These are phyloP conservation scores for Hipposideros armiger DNA, from an alignment of 2,113 vertebrate genomes.

Conservation along the genomic window DNA sequence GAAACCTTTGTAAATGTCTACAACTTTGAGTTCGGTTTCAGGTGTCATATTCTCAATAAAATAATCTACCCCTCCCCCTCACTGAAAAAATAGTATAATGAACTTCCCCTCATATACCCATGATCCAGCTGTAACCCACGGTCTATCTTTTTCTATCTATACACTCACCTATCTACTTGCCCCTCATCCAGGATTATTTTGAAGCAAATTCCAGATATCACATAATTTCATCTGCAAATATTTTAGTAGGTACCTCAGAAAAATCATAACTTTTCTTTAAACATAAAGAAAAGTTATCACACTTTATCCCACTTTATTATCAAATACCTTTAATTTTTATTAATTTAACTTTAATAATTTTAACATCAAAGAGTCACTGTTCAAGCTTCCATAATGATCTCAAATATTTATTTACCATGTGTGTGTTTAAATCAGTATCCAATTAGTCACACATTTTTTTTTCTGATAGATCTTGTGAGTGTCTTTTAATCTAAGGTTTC, in stretches of 20 bases:
- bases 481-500: neutral
- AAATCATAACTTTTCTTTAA: constrained; percentile 1
- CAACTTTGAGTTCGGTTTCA: neutral
- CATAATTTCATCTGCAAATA: constrained; percentile 31
- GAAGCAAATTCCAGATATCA: neutral
- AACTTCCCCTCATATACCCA: neutral
- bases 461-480: neutral
- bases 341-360: constrained; percentile 13
- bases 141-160: neutral
- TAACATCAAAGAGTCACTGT: neutral
- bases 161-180: neutral
- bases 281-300: neutral
- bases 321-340: neutral
- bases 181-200: neutral
- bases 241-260: constrained; percentile 6
- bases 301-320: constrained; percentile 36
- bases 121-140: neutral
- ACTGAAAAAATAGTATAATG: neutral
- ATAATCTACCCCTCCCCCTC: neutral
- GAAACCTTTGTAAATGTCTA: neutral
- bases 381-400: neutral
- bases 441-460: neutral
- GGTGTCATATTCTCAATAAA: neutral
- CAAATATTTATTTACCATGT: constrained; percentile 19
- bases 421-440: neutral